Conservation (phyloP, 2,888 invertebrate genomes). For the Callimorpha dominula region DNA sequence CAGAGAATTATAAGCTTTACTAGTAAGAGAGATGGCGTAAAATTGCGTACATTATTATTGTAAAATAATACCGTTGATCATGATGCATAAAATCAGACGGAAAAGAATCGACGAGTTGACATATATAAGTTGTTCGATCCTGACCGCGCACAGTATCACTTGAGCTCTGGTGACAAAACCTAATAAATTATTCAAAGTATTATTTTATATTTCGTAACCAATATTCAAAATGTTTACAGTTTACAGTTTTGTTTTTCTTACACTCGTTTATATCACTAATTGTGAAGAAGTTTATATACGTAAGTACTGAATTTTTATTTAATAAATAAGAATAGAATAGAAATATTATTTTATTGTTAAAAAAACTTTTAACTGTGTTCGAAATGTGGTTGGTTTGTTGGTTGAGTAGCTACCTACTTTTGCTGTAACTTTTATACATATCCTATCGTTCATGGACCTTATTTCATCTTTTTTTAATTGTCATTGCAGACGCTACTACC, state of each 20-base stretch:
- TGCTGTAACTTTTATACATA: background rate
- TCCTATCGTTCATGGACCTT: too few relatives aligned
- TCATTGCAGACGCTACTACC: background rate
- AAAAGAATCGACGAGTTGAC: constrained; percentile 49
- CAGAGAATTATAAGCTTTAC: constrained; percentile 31
- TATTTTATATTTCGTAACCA: constrained; percentile 8
- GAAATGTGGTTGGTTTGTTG: background rate
- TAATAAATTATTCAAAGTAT: constrained; percentile 33
- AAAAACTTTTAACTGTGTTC: background rate
- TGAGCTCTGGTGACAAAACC: constrained; percentile 63
- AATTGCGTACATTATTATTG: constrained; percentile 30
- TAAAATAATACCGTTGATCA: constrained; percentile 37
- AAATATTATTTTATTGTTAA: background rate
- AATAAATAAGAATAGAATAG: background rate
- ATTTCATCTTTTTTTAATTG: background rate
- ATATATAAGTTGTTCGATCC: constrained; percentile 68
- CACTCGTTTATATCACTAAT: constrained; percentile 53
- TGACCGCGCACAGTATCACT: constrained; percentile 66
- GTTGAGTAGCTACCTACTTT: background rate
- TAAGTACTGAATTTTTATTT: constrained; percentile 59
- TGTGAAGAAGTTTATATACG: constrained; percentile 65
- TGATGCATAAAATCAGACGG: constrained; percentile 35
- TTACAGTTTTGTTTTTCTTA: constrained; percentile 62
- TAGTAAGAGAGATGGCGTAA: constrained; percentile 23
- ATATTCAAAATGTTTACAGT: constrained; percentile 61